A percentile compares a stretch with the other conserved stretches of the same genome.
These are phyloP conservation scores for Telmatherina bonti DNA, from an alignment of 2,797 vertebrate genomes.

Conservation along the genomic window DNA sequence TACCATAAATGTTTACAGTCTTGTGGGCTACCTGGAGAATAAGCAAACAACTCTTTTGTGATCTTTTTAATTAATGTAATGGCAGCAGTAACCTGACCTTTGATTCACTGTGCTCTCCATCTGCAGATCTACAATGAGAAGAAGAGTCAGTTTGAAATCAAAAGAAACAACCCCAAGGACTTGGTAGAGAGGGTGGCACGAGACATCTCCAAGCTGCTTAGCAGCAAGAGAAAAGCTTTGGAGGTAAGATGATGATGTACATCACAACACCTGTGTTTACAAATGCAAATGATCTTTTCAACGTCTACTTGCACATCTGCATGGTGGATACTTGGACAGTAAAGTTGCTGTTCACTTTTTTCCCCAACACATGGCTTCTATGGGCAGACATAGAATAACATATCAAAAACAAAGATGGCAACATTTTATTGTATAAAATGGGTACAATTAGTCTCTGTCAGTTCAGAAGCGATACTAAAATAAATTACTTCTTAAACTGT, in stretches of 20 bases:
- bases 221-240: conserved; percentile 95
- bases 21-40: conserved; percentile 44
- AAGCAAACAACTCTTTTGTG: conserved; percentile 40
- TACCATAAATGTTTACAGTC: conserved; percentile 60
- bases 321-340: background rate
- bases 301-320: conserved; percentile 1
- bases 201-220: conserved; percentile 94
- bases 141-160: conserved; percentile 94
- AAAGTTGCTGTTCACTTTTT: conserved; percentile 1
- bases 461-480: background rate
- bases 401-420: background rate
- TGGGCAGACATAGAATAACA: background rate
- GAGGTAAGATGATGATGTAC: conserved; percentile 86
- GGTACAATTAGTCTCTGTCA: background rate
- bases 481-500: too few relatives aligned
- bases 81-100: conserved; percentile 37
- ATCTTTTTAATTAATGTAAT: conserved; percentile 57
- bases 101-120: conserved; percentile 52
- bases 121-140: conserved; percentile 96
- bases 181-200: conserved; percentile 94
- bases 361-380: background rate
- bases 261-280: conserved; percentile 26
- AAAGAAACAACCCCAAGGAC: conserved; percentile 93
- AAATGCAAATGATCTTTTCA: background rate
- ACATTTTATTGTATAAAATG: background rate